Evolutionary conservation across 2,113 vertebrate species (phyloP).

Genomic region (Accipiter virgatus): DNA sequence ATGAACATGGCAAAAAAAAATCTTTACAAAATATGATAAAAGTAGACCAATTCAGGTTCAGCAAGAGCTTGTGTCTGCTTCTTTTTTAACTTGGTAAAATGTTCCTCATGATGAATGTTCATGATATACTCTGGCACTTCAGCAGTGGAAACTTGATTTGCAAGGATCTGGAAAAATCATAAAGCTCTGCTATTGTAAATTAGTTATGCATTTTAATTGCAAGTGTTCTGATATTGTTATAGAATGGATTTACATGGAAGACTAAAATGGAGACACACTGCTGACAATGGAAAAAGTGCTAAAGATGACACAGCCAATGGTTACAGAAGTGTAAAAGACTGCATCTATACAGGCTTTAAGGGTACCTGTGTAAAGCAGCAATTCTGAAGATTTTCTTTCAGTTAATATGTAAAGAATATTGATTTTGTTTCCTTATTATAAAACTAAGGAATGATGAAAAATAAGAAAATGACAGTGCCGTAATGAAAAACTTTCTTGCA

Average conservation of each 20-base stretch:
- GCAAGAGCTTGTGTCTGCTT: not conserved
- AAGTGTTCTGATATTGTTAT: not conserved
- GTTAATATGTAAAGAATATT: not conserved
- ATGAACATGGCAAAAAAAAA: not conserved
- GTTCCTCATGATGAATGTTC: not conserved
- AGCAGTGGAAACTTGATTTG: not conserved
- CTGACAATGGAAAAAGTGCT: not conserved
- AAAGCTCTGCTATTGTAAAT: not conserved
- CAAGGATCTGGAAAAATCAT: not conserved
- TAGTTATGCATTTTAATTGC: not conserved
- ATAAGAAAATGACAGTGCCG: not conserved
- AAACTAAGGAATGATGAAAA: not conserved
- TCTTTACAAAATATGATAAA: not conserved
- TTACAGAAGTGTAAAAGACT: not conserved
- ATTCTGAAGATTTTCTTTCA: not conserved
- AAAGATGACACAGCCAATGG: not conserved
- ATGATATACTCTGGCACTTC: not conserved
- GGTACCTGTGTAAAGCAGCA: not conserved
- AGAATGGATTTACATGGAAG: not conserved
- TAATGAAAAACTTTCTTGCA: not conserved
- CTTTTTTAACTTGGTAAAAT: not conserved
- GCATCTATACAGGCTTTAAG: not conserved
- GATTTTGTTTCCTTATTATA: not conserved
- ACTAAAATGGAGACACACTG: not conserved
- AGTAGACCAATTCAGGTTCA: not conserved